Conservation (phyloP, 1,140 invertebrate species). For the Zeugodacus cucurbitae region DNA sequence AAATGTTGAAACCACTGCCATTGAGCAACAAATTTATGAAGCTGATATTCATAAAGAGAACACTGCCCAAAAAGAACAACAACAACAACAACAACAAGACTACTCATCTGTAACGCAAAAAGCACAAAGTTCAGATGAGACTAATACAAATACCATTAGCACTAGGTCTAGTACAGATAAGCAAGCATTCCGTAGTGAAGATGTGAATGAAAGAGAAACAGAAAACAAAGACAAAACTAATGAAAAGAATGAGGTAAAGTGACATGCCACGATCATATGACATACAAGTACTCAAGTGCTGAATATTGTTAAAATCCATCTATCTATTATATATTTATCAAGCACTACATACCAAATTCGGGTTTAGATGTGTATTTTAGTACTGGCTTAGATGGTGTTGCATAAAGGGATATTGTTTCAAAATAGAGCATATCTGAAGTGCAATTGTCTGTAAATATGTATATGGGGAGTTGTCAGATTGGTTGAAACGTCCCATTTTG, state of each 20-base stretch:
- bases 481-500: not conserved
- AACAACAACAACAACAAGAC: not conserved
- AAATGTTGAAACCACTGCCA: not conserved
- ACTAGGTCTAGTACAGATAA: slow-evolving; percentile 12
- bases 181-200: slow-evolving; percentile 23
- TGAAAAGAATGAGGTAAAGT: slow-evolving; percentile 17
- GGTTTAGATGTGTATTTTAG: not conserved
- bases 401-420: not conserved
- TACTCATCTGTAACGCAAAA: not conserved
- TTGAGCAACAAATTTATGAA: not conserved
- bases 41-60: not conserved
- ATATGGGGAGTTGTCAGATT: not conserved
- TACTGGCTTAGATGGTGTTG: not conserved
- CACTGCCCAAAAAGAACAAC: not conserved
- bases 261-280: not conserved
- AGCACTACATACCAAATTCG: not conserved
- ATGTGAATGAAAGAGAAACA: slow-evolving; percentile 9
- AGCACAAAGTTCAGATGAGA: not conserved
- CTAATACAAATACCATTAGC: not conserved
- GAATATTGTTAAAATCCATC: not conserved
- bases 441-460: not conserved
- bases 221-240: not conserved
- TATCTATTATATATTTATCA: no score
- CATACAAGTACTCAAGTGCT: not conserved
- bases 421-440: not conserved